Base-by-base conservation (phyloP, 2,797 vertebrate genomes). In the Danio albolineatus region DNA sequence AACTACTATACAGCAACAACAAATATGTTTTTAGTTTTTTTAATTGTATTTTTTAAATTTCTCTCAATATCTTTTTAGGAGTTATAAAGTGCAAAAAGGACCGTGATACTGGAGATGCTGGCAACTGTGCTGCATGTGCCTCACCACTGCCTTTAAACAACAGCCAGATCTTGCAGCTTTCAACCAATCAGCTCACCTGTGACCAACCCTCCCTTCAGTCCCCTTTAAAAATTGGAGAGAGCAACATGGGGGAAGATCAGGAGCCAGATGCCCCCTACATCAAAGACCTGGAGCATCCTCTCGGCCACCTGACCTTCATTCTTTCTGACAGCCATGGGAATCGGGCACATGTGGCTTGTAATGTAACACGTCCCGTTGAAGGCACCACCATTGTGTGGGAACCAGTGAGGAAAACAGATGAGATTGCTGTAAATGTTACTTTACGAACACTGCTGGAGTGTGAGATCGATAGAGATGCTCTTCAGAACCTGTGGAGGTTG, bases 71-170 rank as follows among this genome's bases (percentile, higher is more conserved):
- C 10, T 28, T 41, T 62, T 49, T 72, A 95, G 94, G 93, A 49
- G 86, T 95, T 75, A 90, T 95, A 80, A 95, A 94, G 86, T 95
- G 94, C 78, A 95, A 93, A 86, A 95, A 93, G 80, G 94, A 95
- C 16, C 90, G 91, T 13, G 91, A 89, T 12, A 65, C 86, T 53
- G 81, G 87, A 36, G 79, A 88, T n/a, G 84, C 21, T 72, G 92
- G 92, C 56, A 88, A 48, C 38, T 95, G 94, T 77, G 89, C 91
- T 5, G 84, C 86, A 76, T 95, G 94, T 80, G 85, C 80, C 57
- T 93, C 91, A 74, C 94, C 94, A 75, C 92, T 88, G 54, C 38
- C 84, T 41, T 84, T 94, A 16, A 94, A 94, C 51, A 88, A 88
- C 17, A 93, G 90, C 56, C 83, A 84, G 66, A 79, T 94, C 28